Evolutionary conservation across 2,113 vertebrate genomes (phyloP).

Genomic region (Tachysurus fulvidraco): DNA sequence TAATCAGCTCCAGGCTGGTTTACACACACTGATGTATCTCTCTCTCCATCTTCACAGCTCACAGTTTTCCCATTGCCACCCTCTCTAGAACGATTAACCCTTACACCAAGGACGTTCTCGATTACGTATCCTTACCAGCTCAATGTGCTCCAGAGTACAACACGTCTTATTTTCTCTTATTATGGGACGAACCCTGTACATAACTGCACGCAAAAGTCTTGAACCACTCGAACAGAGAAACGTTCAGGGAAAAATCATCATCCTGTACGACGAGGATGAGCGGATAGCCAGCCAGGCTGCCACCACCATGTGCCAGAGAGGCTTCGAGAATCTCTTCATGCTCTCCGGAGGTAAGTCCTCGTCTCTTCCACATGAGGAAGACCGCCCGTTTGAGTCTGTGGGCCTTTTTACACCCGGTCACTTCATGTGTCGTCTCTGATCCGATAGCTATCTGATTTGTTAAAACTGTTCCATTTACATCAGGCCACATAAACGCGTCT

Average conservation of each 20-base stretch:
- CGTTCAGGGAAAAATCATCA: slow-evolving; percentile 86
- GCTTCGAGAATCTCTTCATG: slow-evolving; percentile 95
- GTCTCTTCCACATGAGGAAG: neutral
- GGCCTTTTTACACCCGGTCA: too few relatives aligned
- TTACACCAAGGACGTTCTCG: slow-evolving; percentile 84
- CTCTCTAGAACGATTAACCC: slow-evolving; percentile 92
- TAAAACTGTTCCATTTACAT: too few relatives aligned
- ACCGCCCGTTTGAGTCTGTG: neutral
- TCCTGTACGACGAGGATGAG: slow-evolving; percentile 93
- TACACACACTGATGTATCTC: too few relatives aligned
- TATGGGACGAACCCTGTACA: neutral
- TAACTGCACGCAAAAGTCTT: neutral
- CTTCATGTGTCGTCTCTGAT: too few relatives aligned
- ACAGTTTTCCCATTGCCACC: slow-evolving; percentile 84
- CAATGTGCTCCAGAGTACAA: neutral
- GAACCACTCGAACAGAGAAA: slow-evolving; percentile 80
- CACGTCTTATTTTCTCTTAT: neutral
- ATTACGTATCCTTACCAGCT: slow-evolving; percentile 90
- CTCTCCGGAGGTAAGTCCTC: slow-evolving; percentile 85
- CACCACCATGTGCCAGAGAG: slow-evolving; percentile 90
- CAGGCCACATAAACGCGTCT: too few relatives aligned
- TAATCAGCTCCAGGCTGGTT: too few relatives aligned
- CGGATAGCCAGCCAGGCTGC: slow-evolving; percentile 86
- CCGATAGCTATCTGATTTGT: too few relatives aligned
- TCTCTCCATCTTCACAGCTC: slow-evolving; percentile 70